A percentile compares a stretch with the other conserved stretches of the same genome.
Conservation (phyloP, 2,113 vertebrate species). For the Platichthys stellatus region DNA sequence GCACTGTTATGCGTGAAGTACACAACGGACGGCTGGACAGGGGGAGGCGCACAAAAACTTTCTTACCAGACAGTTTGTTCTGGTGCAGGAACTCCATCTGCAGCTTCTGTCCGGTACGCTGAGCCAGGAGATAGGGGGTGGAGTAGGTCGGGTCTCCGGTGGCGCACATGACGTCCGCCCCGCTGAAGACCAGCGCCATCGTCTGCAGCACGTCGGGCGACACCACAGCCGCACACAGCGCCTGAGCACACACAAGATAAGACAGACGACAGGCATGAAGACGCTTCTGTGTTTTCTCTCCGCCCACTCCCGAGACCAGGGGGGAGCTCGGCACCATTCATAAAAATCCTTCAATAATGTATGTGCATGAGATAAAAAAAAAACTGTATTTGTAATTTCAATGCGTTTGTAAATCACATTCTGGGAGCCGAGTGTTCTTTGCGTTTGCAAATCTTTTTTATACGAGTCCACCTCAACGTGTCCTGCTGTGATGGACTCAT, state of each 20-base stretch:
- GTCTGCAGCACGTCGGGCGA: constrained; percentile 88
- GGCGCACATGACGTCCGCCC: constrained; percentile 94
- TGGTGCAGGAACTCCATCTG: constrained; percentile 98
- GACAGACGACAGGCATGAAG: not conserved
- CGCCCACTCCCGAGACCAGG: too few relatives aligned
- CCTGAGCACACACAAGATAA: constrained; percentile 76
- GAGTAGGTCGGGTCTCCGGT: constrained; percentile 89
- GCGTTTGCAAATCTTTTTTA: constrained; percentile 15
- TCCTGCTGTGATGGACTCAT: constrained; percentile 23
- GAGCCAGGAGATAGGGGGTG: constrained; percentile 93
- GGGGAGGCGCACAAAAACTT: not conserved
- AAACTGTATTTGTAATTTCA: not conserved
- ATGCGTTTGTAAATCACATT: constrained; percentile 5
- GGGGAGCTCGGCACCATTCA: not conserved
- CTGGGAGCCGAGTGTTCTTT: not conserved
- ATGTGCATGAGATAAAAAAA: not conserved
- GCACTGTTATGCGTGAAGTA: too few relatives aligned
- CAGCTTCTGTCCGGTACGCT: constrained; percentile 90
- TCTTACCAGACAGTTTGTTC: constrained; percentile 92
- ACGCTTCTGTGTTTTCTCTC: not conserved
- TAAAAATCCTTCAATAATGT: constrained; percentile 14
- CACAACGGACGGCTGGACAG: not conserved
- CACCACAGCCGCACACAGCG: constrained; percentile 90
- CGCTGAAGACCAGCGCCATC: constrained; percentile 91
- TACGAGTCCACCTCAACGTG: constrained; percentile 16